Conservation (phyloP, 2,888 invertebrate genomes). For the Eilema depressum region DNA sequence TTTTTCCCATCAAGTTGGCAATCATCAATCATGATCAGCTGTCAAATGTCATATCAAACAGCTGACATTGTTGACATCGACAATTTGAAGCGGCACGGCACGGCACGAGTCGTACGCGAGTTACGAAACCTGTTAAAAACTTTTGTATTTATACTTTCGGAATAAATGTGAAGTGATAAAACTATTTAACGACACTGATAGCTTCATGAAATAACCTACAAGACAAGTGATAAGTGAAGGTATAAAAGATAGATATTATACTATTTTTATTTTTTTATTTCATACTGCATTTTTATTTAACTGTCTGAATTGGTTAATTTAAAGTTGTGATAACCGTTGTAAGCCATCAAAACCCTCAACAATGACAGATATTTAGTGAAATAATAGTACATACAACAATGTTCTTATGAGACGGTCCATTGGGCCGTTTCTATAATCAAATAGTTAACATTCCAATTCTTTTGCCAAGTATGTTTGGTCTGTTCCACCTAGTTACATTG, state of each 20-base stretch:
- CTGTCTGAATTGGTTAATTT: not conserved
- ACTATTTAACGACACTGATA: not conserved
- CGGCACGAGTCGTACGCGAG: no score
- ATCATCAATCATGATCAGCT: not conserved
- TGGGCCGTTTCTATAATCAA: not conserved
- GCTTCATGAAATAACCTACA: not conserved
- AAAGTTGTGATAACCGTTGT: not conserved
- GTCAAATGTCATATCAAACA: conserved; percentile 1
- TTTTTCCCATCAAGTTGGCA: not conserved
- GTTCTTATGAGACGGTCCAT: not conserved
- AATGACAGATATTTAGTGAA: not conserved
- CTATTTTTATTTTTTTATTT: conserved; percentile 4
- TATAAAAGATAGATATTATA: not conserved
- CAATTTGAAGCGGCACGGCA: no score
- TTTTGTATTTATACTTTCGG: not conserved
- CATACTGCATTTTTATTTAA: not conserved
- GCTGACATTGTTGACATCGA: not conserved
- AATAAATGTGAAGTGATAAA: not conserved
- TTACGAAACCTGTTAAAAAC: not conserved
- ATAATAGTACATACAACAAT: not conserved
- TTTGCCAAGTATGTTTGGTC: conserved; percentile 1
- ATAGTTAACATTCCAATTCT: not conserved
- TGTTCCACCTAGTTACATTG: no score
- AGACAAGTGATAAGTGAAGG: not conserved
- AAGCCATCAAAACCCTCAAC: not conserved